These are phyloP conservation scores for Rhegmatorhina hoffmannsi DNA, from an alignment of 2,113 vertebrate genomes.

Conservation along the genomic window DNA sequence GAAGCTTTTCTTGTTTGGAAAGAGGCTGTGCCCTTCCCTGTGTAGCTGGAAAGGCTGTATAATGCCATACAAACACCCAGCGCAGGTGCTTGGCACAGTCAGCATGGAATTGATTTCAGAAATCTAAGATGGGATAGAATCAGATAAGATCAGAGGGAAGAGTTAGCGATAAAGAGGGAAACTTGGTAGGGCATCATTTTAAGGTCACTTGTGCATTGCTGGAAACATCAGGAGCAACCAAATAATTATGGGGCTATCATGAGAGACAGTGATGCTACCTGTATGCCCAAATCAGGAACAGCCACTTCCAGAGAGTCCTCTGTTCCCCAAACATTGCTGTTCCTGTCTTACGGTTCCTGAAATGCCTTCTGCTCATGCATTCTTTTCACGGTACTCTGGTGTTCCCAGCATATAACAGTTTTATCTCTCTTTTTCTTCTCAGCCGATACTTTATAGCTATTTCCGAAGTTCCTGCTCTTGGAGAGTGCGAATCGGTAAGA, in stretches of 20 bases:
- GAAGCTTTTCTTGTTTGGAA: neutral
- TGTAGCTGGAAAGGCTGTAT: neutral
- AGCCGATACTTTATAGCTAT: slow-evolving; percentile 94
- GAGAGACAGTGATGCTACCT: neutral
- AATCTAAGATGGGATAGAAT: neutral
- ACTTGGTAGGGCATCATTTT: neutral
- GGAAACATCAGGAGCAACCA: neutral
- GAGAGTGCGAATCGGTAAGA: slow-evolving; percentile 96
- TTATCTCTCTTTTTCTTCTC: slow-evolving; percentile 4
- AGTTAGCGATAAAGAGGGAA: neutral
- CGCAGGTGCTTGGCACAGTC: neutral
- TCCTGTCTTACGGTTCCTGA: neutral
- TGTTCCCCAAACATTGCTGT: neutral
- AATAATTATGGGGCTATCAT: neutral
- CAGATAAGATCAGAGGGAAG: neutral
- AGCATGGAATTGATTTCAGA: neutral
- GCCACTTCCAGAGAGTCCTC: neutral
- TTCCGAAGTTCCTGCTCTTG: slow-evolving; percentile 97
- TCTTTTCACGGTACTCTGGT: neutral
- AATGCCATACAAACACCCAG: neutral
- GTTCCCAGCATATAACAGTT: neutral
- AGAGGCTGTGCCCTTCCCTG: neutral
- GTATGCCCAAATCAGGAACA: neutral
- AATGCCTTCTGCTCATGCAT: neutral
- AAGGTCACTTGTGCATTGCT: neutral